Conservation (phyloP, 1,140 invertebrate species). For the Listronotus oregonensis region DNA sequence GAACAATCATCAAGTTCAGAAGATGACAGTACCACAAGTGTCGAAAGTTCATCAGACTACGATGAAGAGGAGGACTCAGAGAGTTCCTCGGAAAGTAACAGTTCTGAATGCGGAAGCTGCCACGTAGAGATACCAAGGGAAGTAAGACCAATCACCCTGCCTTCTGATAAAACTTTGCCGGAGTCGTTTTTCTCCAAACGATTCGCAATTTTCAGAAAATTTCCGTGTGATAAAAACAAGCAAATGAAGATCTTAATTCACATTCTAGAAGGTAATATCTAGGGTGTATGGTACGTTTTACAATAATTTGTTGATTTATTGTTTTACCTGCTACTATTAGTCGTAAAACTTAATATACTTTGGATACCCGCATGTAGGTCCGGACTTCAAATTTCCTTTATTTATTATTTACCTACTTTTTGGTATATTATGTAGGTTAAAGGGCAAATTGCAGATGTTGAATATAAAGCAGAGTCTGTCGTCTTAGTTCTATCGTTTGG, state of each 20-base stretch:
- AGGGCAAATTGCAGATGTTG: no score
- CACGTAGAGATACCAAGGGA: conserved; percentile 10
- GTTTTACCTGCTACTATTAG: no score
- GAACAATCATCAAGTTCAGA: neutral
- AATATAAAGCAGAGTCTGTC: no score
- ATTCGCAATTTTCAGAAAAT: conserved; percentile 44
- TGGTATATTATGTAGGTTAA: no score
- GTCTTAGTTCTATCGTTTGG: no score
- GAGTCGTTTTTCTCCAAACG: conserved; percentile 31
- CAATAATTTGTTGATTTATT: no score
- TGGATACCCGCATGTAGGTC: no score
- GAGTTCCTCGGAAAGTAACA: neutral
- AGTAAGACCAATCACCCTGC: conserved; percentile 15
- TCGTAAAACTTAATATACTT: no score
- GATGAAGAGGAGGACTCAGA: neutral
- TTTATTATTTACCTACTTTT: no score
- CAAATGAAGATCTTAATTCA: conserved; percentile 38
- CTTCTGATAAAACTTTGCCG: neutral
- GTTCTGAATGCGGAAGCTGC: conserved; percentile 16
- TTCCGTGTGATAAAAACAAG: conserved; percentile 34
- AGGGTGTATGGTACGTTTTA: no score
- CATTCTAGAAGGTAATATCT: conserved; percentile 21
- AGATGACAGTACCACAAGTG: neutral
- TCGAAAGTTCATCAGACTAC: neutral
- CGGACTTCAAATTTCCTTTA: no score